Percentiles rank a stretch among this genome's conserved stretches.
These are phyloP conservation scores for Rhamphomyia laevipes DNA, from an alignment of 2,888 invertebrate species.

Conservation along the genomic window DNA sequence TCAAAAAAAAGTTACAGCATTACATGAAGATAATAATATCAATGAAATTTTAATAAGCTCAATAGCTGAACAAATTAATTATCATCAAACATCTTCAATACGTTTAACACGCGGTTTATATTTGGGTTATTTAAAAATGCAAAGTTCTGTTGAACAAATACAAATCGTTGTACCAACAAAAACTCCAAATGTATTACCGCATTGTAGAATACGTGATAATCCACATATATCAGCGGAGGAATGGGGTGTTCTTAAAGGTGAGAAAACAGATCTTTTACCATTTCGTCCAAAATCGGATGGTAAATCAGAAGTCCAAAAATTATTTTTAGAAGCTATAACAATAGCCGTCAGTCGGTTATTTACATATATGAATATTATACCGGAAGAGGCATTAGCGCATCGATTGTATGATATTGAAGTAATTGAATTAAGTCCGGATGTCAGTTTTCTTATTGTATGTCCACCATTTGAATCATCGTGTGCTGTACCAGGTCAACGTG, in stretches of 20 bases:
- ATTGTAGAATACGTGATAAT: conserved; percentile 85
- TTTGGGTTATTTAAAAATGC: conserved; percentile 91
- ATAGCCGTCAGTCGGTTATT: conserved; percentile 63
- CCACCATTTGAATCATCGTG: conserved; percentile 90
- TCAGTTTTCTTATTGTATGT: conserved; percentile 84
- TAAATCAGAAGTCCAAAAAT: conserved; percentile 65
- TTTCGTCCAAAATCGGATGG: conserved; percentile 36
- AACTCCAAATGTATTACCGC: conserved; percentile 89
- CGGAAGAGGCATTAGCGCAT: conserved; percentile 58
- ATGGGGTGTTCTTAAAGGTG: conserved; percentile 78
- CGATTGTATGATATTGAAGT: conserved; percentile 89
- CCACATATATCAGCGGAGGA: conserved; percentile 95
- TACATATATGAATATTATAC: conserved; percentile 65
- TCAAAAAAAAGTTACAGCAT: conserved; percentile 61
- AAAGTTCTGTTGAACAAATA: conserved; percentile 89
- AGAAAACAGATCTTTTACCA: conserved; percentile 38
- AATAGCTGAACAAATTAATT: conserved; percentile 64
- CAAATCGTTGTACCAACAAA: conserved; percentile 86
- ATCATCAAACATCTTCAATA: conserved; percentile 59
- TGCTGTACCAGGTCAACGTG: conserved; percentile 75
- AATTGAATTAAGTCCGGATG: conserved; percentile 79
- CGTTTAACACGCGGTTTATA: conserved; percentile 81
- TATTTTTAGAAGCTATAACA: conserved; percentile 67
- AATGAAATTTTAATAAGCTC: conserved; percentile 77
- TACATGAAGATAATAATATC: conserved; percentile 63